Evolutionary conservation across 1,140 invertebrate species (phyloP).

Genomic region (Cyphomyrmex costatus): DNA sequence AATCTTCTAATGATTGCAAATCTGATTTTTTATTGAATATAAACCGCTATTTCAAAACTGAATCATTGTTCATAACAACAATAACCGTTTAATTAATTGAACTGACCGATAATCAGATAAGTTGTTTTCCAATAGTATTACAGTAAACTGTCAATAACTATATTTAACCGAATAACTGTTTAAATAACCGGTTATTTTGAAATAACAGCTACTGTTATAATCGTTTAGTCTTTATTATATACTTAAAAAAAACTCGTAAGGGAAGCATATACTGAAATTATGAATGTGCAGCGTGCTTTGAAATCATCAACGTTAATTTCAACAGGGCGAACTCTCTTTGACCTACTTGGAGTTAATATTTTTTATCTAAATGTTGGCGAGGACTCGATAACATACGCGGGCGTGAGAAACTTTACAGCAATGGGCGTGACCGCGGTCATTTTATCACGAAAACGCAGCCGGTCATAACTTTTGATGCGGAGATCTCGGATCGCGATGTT

Average conservation of each 20-base stretch:
- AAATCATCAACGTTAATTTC: conserved; percentile 5
- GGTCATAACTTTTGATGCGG: conserved; percentile 49
- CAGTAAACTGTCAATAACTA: neutral
- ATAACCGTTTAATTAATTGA: no score
- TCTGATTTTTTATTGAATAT: neutral
- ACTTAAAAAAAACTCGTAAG: neutral
- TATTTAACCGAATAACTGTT: neutral
- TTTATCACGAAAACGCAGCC: conserved; percentile 58
- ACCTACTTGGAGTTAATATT: conserved; percentile 10
- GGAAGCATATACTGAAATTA: neutral
- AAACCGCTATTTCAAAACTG: neutral
- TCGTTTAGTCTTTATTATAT: no score
- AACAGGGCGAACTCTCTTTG: neutral
- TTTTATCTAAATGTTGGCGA: neutral
- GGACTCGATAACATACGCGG: conserved; percentile 18
- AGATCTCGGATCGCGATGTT: conserved; percentile 63
- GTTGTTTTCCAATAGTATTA: neutral
- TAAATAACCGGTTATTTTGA: neutral
- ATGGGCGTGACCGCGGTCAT: conserved; percentile 12
- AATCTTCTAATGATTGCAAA: neutral
- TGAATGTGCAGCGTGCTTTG: neutral
- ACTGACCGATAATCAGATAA: neutral
- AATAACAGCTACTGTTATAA: neutral
- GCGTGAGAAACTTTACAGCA: conserved; percentile 39
- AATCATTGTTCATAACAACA: neutral